Base-by-base conservation (phyloP, 2,113 vertebrate genomes). In the Toxostoma redivivum region DNA sequence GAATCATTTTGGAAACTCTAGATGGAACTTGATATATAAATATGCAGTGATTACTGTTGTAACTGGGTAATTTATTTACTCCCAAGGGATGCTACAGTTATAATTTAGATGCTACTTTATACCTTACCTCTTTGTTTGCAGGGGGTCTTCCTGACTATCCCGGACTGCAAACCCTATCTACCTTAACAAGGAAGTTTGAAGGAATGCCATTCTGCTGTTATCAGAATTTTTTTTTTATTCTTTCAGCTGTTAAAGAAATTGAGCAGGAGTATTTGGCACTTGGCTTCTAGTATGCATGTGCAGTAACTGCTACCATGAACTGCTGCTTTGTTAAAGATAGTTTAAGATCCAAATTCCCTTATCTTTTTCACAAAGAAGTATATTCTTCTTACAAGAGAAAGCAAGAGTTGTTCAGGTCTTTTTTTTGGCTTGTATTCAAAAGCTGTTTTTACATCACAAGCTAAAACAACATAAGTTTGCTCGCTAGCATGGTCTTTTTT, bases 231-330 rank as follows among this genome's bases (percentile, higher is more conserved):
- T n/a, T 35, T 67, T 50, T 67, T 47, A 3, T 53, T 86, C 37
- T 66, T 88, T 88, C 90, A 93, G 70, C 71, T 96, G 81, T 73
- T 91, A 66, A 42, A 90, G 74, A 94, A 91, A 94, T 54, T 85
- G 54, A 90, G 42, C 73, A 85, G 81, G 14, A 89, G 8, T 86
- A 62, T 81, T 87, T 91, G 57, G 42, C 81, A 77, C 24, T 93
- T 94, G 81, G 37, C 37, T 88, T 91, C 71, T 66, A 77, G 60
- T 25, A 83, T 38, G 24, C 56, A 16, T 67, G 47, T 77, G 44
- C 37, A 38, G 48, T 71, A 72, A 91, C 67, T 8, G 1, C 58
- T 33, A 88, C 9, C 27, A 24, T 48, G 62, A 90, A 91, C 35
- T 81, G 27, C 58, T 78, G 76, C 85, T 86, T 86, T 88, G 67